Conservation (phyloP, 2,797 vertebrate species). For the Sebastes steindachneri region DNA sequence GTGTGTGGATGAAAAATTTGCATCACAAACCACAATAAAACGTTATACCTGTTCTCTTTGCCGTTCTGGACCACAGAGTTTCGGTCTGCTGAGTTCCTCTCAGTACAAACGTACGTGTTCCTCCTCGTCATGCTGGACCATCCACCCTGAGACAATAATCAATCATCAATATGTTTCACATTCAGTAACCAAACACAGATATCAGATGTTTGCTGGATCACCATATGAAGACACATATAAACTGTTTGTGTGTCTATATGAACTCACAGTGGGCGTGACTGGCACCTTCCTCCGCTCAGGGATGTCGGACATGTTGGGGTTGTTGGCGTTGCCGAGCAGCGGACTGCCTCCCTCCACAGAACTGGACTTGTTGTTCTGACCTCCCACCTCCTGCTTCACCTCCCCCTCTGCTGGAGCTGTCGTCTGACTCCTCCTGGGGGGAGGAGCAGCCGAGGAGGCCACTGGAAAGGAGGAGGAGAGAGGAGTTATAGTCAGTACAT, state of each 20-base stretch:
- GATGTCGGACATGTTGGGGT: slow-evolving; percentile 93
- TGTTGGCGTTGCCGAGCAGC: slow-evolving; percentile 90
- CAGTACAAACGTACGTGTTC: slow-evolving; percentile 94
- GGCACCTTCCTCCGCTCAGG: slow-evolving; percentile 55
- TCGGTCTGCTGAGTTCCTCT: slow-evolving; percentile 87
- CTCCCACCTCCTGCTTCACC: not conserved
- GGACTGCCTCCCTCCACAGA: slow-evolving; percentile 74
- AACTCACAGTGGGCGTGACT: not conserved
- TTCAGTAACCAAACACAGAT: no score
- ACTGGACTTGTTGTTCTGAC: not conserved
- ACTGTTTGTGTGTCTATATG: not conserved
- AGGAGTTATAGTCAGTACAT: not conserved
- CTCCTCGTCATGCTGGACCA: slow-evolving; percentile 91
- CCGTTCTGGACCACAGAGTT: slow-evolving; percentile 70
- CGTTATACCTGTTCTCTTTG: not conserved
- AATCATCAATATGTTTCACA: not conserved
- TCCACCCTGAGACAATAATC: not conserved
- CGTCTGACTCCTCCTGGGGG: not conserved
- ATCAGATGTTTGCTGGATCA: no score
- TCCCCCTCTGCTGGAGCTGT: not conserved
- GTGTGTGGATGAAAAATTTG: no score
- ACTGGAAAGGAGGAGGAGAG: not conserved
- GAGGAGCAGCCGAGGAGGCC: not conserved
- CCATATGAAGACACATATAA: no score
- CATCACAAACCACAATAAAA: no score